These are phyloP conservation scores for Heptranchias perlo DNA, from an alignment of 2,113 vertebrate genomes.

Conservation along the genomic window DNA sequence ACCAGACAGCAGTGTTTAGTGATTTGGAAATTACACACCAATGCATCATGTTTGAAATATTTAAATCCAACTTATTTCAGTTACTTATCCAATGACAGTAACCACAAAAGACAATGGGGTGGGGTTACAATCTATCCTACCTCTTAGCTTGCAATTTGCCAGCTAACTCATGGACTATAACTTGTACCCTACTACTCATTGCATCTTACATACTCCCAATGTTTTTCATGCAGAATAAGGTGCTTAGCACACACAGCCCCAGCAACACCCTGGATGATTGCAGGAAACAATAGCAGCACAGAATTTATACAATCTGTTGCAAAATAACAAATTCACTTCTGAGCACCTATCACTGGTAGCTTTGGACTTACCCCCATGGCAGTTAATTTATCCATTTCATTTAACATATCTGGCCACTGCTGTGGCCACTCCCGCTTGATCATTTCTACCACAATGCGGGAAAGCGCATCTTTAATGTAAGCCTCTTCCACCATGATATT, in stretches of 20 bases:
- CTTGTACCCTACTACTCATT: background rate
- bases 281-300: background rate
- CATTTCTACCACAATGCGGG: constrained; percentile 93
- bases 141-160: background rate
- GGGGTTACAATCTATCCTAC: background rate
- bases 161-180: background rate
- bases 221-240: background rate
- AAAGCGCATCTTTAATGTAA: constrained; percentile 89
- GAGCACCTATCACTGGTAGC: background rate
- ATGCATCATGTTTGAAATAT: background rate
- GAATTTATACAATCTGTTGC: background rate
- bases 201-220: background rate
- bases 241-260: background rate
- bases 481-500: constrained; percentile 87
- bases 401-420: constrained; percentile 93
- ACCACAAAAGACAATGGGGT: background rate
- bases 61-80: background rate
- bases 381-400: constrained; percentile 83
- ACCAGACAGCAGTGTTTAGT: background rate
- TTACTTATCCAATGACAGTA: background rate
- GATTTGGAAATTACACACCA: background rate
- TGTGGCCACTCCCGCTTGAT: constrained; percentile 98
- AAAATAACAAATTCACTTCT: background rate
- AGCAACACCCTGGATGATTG: too few relatives aligned
- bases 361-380: constrained; percentile 73